These are phyloP conservation scores for Luperina testacea DNA, from an alignment of 2,888 invertebrate genomes.

Conservation along the genomic window DNA sequence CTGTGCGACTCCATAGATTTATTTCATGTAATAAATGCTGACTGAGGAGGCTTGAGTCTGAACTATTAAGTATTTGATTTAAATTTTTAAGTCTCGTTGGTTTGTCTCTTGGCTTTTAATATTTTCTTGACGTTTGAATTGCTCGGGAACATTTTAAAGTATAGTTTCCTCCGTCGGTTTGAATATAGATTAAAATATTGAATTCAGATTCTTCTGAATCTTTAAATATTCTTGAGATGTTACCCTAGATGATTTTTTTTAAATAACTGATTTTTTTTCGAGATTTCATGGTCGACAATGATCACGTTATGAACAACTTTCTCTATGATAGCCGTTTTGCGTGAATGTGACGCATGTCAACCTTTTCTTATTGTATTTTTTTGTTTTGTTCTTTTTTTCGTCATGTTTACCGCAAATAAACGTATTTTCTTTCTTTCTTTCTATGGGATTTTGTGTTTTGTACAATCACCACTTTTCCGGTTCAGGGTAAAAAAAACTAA, in stretches of 20 bases:
- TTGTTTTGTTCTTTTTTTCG: too few species aligned
- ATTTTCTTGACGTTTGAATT: not conserved
- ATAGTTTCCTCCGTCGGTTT: not conserved
- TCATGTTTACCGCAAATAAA: too few species aligned
- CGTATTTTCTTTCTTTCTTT: too few species aligned
- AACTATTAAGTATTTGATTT: slow-evolving; percentile 17
- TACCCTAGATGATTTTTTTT: not conserved
- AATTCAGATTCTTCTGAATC: not conserved
- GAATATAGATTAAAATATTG: not conserved
- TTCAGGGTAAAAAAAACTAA: not conserved
- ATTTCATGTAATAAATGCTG: slow-evolving; percentile 44
- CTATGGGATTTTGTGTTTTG: not conserved
- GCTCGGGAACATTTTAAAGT: not conserved
- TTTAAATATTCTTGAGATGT: not conserved
- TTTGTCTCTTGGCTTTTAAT: not conserved
- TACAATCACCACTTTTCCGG: not conserved
- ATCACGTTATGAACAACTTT: not conserved
- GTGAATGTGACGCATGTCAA: too few species aligned
- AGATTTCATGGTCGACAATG: not conserved
- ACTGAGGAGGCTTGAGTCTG: not conserved
- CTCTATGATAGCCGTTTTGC: too few species aligned
- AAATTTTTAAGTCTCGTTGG: not conserved
- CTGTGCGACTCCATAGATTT: slow-evolving; percentile 38
- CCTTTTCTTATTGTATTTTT: too few species aligned
- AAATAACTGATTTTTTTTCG: not conserved